Evolutionary conservation across 2,113 vertebrate species (phyloP), one percentile per base, ranked within the genome.

Genomic region (Psophia crepitans): DNA sequence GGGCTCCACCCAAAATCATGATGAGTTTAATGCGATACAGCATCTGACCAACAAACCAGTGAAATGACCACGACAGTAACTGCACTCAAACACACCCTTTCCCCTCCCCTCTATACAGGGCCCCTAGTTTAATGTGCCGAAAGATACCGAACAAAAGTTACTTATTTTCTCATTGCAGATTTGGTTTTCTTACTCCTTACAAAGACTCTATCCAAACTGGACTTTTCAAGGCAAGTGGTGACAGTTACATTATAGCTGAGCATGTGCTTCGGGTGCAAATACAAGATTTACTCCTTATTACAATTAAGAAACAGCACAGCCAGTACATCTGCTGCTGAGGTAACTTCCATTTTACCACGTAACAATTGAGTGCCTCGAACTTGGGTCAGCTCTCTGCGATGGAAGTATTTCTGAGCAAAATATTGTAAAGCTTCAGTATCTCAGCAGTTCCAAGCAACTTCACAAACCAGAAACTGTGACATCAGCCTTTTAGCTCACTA

Each of bases 401-500:
- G 39, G 61, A 57, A 69, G 35, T 69, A 93, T 66, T 91, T 61
- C 71, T 1, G 4, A 78, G 41, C 33, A 27, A 74, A 91, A 68
- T 28, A 37, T 28, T 60, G 48, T 10, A 35, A 77, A 87, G 23
- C 32, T 14, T 92, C 21, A 5, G 2, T 14, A 65, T n/a, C 75
- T 82, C 68, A 14, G 41, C 71, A 41, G 66, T 44, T 90, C 53
- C 63, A 87, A 79, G 70, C 61, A 35, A 74, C 53, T 76, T 61
- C 49, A 41, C 61, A 66, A 69, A 69, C 20, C 68, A 92, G 68
- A n/a, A 84, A 66, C 14, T 18, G 66, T 95, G 92, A 83, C 93
- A 84, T 92, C 94, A 92, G 64, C 83, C 90, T 74, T 74, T 84
- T 14, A 91, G 85, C 85, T 94, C 83, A 73, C 60, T 19, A 90